phyloP scores from a whole-genome alignment of 2,888 invertebrate species.

The Amphipyra tragopoginis region DNA sequence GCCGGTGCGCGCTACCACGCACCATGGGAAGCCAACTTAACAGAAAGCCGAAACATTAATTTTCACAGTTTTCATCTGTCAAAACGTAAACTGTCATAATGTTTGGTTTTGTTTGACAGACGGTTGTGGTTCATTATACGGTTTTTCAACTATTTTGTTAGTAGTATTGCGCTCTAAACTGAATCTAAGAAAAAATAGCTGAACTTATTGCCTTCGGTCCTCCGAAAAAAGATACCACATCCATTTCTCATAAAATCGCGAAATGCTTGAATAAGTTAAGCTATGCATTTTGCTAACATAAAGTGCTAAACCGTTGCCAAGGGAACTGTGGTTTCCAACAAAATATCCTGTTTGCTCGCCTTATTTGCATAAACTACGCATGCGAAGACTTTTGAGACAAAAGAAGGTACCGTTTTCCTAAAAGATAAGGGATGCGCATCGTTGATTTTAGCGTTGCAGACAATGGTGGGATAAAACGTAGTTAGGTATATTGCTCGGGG shows the following conservation, averaged over 20 bases:
- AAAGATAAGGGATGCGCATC: constrained; percentile 34
- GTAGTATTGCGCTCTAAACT: no score
- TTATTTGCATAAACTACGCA: constrained; percentile 64
- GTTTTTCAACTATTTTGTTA: no score
- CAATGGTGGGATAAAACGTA: constrained; percentile 13
- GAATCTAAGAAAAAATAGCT: no score
- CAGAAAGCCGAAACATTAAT: no score
- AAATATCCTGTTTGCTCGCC: constrained; percentile 62
- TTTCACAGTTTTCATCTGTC: no score
- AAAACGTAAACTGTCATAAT: no score
- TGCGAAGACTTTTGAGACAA: constrained; percentile 42
- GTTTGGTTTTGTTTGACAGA: no score
- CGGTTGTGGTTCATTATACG: no score
- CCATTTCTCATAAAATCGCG: constrained; percentile 14
- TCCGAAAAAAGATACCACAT: constrained; percentile 29
- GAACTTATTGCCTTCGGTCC: no score
- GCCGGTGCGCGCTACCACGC: no score
- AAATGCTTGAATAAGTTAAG: constrained; percentile 59
- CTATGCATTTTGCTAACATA: constrained; percentile 61
- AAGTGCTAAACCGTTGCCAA: constrained; percentile 62
- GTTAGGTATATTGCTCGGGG: not conserved
- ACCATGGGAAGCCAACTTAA: no score
- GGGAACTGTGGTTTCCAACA: constrained; percentile 58
- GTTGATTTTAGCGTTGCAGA: constrained; percentile 38
- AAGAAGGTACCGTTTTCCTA: constrained; percentile 32